These are phyloP conservation scores for Podarcis muralis DNA, from an alignment of 2,113 vertebrate species.

Conservation along the genomic window DNA sequence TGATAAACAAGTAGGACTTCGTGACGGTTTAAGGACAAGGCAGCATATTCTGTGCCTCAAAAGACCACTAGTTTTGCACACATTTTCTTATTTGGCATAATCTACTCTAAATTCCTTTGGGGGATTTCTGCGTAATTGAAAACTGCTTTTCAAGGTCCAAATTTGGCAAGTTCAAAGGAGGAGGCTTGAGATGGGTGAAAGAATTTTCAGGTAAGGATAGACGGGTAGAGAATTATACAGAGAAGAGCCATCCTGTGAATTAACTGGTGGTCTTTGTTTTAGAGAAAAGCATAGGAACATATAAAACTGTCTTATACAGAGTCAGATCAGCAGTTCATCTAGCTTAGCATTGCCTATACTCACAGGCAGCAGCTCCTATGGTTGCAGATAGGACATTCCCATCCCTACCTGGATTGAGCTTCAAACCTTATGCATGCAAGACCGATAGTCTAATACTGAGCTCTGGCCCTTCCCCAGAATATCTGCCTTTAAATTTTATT, in stretches of 20 bases:
- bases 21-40: neutral
- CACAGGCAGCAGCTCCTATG: too few species aligned
- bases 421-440: too few species aligned
- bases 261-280: neutral
- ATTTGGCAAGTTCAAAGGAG: neutral
- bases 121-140: neutral
- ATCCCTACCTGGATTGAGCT: too few species aligned
- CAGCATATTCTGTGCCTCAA: neutral
- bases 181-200: neutral
- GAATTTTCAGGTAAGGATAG: neutral
- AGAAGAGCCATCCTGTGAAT: neutral
- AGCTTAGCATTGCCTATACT: too few species aligned
- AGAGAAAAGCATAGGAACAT: too few species aligned
- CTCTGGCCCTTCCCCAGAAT: neutral
- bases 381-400: too few species aligned
- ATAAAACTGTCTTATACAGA: too few species aligned
- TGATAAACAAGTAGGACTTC: conserved; percentile 36
- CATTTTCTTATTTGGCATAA: neutral
- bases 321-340: too few species aligned
- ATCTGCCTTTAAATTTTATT: neutral
- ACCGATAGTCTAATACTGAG: neutral
- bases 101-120: neutral
- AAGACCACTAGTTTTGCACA: neutral
- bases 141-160: neutral
- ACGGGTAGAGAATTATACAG: neutral